Evolutionary conservation across 2,888 invertebrate species (phyloP).

Genomic region (Penaeus monodon): DNA sequence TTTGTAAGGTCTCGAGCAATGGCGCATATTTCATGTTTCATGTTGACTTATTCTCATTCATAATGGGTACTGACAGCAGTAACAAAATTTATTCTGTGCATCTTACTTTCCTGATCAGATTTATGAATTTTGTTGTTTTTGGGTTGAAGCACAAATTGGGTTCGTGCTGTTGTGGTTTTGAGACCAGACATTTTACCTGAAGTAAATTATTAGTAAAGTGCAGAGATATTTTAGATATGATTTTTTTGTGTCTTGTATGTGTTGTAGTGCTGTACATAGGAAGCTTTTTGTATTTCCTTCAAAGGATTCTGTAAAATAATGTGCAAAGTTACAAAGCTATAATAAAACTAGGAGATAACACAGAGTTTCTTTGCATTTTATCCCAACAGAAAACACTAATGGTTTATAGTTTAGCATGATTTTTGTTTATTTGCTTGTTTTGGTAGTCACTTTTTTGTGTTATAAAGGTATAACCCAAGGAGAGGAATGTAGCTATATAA

Average conservation of each 20-base stretch:
- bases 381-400: not conserved
- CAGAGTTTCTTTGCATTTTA: constrained; percentile 6
- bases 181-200: constrained; percentile 59
- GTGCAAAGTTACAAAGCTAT: constrained; percentile 64
- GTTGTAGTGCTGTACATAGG: constrained; percentile 62
- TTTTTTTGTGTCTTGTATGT: constrained; percentile 55
- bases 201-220: constrained; percentile 51
- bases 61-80: constrained; percentile 37
- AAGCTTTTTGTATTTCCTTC: constrained; percentile 63
- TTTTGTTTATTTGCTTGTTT: too few relatives aligned
- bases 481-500: too few relatives aligned
- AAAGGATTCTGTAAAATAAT: constrained; percentile 62
- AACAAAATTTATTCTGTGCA: constrained; percentile 27
- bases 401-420: too few relatives aligned
- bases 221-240: constrained; percentile 63
- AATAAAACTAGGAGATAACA: constrained; percentile 41
- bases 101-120: constrained; percentile 33
- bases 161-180: constrained; percentile 43
- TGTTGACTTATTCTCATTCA: constrained; percentile 50
- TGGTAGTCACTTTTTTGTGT: too few relatives aligned
- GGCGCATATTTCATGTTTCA: constrained; percentile 44
- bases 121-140: constrained; percentile 29
- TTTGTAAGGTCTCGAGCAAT: constrained; percentile 57
- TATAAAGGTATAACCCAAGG: too few relatives aligned
- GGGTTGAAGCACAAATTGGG: constrained; percentile 60